Evolutionary conservation across 2,888 invertebrate species (phyloP).

Genomic region (Rosalia funebris): DNA sequence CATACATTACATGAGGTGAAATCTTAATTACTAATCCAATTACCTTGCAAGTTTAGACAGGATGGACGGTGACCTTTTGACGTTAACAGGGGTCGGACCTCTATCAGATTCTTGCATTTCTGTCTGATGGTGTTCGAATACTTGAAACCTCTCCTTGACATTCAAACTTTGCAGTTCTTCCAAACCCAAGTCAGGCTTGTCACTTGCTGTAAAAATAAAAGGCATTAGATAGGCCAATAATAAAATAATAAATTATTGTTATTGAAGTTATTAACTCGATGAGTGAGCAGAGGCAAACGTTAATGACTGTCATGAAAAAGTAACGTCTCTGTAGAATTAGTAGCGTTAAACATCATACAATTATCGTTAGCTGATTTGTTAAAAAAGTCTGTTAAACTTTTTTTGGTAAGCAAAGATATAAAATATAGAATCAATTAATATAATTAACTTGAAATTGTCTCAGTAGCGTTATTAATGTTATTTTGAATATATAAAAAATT

Average conservation of each 20-base stretch:
- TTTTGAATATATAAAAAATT: conserved; percentile 1
- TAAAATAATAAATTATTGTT: too few relatives aligned
- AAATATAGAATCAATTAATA: too few relatives aligned
- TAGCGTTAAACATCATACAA: too few relatives aligned
- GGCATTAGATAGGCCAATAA: too few relatives aligned
- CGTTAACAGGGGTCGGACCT: conserved; percentile 66
- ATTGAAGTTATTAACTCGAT: too few relatives aligned
- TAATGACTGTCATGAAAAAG: too few relatives aligned
- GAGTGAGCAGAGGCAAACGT: too few relatives aligned
- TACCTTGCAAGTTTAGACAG: conserved; percentile 85
- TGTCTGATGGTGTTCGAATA: conserved; percentile 75
- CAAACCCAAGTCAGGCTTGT: conserved; percentile 85
- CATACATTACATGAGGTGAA: background rate
- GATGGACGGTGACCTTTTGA: conserved; percentile 78
- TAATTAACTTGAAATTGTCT: background rate
- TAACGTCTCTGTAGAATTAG: too few relatives aligned
- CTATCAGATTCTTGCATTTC: conserved; percentile 65
- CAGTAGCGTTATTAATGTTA: too few relatives aligned
- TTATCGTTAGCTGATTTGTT: background rate
- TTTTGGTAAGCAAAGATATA: background rate
- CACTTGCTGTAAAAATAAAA: conserved; percentile 77
- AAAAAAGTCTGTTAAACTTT: background rate
- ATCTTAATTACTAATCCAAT: background rate
- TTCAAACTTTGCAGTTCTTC: conserved; percentile 84
- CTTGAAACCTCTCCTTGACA: conserved; percentile 85